Base-by-base conservation (phyloP, 2,888 invertebrate genomes). In the Lithophane leautieri region DNA sequence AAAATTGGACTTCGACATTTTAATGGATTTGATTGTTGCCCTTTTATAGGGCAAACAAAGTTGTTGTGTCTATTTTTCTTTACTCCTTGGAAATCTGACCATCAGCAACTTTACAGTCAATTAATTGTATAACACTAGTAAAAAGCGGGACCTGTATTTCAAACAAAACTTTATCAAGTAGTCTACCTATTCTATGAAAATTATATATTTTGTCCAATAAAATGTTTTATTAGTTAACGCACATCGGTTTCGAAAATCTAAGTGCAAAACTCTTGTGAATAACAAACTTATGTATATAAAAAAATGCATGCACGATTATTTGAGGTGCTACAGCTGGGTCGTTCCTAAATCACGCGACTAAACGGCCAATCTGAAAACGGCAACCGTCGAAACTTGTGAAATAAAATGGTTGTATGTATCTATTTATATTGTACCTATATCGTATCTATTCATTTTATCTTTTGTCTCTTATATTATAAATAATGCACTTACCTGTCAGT, bases 401-500 rank as follows among this genome's bases (percentile, higher is more conserved):
- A 70, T 28, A 61, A 40, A 25, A 40, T 22, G 14, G 6, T 19
- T 25, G 1, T 52, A 50, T 3, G 2, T 19, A 8, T 19, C 16
- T 50, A 19, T 50, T 50, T 22, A 22, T 3, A 52, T 52, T 40
- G 12, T 50, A 47, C 9, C 22, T 22, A 9, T 52, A 22, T 22
- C 3, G 3, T 22, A 50, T 50, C 4, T 8, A 0, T 19, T 50
- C 2, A 4, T 22, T 9, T 4, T 7, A 11, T 11, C 16, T 34
- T 12, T 2, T n/a, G 16, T 16, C 1, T 11, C 2, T 54, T n/a
- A 6, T 25, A 25, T 12, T 11, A 4, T 9, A 44, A 16, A 34
- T 25, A 47, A 19, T 14, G 12, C n/a, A 89, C 92, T 89, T 78
- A 95, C 96, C 96, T 96, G 93, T 96, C 96, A 90, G 93, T 94